Evolutionary conservation across 2,888 invertebrate genomes (phyloP).

Genomic region (Apotomis betuletana): DNA sequence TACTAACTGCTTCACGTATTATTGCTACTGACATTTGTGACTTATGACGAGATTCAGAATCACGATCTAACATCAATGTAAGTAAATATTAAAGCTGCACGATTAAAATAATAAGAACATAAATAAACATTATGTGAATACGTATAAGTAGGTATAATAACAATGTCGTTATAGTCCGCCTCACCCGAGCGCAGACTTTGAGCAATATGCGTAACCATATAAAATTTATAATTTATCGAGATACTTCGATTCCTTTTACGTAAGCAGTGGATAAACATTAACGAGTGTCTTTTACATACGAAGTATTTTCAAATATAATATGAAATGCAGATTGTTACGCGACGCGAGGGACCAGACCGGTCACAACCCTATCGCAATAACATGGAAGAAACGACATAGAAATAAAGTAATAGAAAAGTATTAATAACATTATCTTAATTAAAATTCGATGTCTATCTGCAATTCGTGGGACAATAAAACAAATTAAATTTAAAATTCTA

Average conservation of each 20-base stretch:
- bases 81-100: constrained; percentile 83
- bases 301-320: constrained; percentile 26
- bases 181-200: constrained; percentile 69
- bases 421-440: constrained; percentile 67
- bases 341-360: constrained; percentile 57
- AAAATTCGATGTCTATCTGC: constrained; percentile 77
- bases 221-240: constrained; percentile 59
- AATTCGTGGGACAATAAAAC: constrained; percentile 72
- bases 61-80: constrained; percentile 83
- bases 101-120: constrained; percentile 80
- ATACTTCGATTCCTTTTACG: constrained; percentile 60
- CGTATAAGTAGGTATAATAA: constrained; percentile 70
- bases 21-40: constrained; percentile 83
- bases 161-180: constrained; percentile 72
- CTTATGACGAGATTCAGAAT: constrained; percentile 84
- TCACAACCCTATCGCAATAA: constrained; percentile 61
- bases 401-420: constrained; percentile 59
- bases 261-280: constrained; percentile 71
- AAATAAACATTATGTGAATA: constrained; percentile 76
- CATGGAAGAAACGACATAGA: constrained; percentile 63
- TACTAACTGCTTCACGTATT: constrained; percentile 74
- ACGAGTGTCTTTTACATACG: constrained; percentile 69
- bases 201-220: constrained; percentile 72
- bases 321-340: constrained; percentile 45
- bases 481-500: constrained; percentile 74